A percentile compares a stretch with the other conserved stretches of the same genome.
Evolutionary conservation across 1,140 invertebrate species (phyloP).

Genomic region (Cherax destructor): DNA sequence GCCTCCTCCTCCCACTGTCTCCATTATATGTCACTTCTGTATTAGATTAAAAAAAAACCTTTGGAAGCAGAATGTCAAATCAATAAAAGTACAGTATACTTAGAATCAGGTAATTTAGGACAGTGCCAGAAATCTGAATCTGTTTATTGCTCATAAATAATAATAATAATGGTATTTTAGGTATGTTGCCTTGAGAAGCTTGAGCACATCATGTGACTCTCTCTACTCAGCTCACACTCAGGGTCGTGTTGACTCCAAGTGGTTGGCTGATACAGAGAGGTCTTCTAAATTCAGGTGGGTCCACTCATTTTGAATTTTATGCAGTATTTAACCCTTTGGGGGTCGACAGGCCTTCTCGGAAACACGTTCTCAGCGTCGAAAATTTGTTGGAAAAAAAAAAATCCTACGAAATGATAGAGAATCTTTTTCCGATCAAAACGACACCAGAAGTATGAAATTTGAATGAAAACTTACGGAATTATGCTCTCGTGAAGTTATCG

Average conservation of each 20-base stretch:
- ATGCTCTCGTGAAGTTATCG: no score
- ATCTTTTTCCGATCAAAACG: no score
- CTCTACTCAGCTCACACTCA: conserved; percentile 53
- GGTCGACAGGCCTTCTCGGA: no score
- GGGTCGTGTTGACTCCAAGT: conserved; percentile 24
- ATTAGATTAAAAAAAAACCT: not conserved
- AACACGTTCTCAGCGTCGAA: no score
- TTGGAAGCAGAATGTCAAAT: not conserved
- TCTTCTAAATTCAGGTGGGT: conserved; percentile 43
- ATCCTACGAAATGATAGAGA: no score
- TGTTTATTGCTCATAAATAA: not conserved
- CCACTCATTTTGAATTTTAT: not conserved
- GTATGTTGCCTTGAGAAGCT: conserved; percentile 50
- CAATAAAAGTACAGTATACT: not conserved
- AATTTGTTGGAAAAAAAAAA: no score
- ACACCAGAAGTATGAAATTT: no score
- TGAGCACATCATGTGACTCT: conserved; percentile 61
- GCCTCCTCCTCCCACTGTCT: no score
- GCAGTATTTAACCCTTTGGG: no score
- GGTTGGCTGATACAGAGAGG: conserved; percentile 54
- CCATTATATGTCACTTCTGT: not conserved
- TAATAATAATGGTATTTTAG: conserved; percentile 1
- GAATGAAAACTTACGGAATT: no score
- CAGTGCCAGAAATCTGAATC: not conserved
- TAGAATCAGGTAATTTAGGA: not conserved